phyloP scores from a whole-genome alignment of 2,888 invertebrate species.

The Troilus luridus region DNA sequence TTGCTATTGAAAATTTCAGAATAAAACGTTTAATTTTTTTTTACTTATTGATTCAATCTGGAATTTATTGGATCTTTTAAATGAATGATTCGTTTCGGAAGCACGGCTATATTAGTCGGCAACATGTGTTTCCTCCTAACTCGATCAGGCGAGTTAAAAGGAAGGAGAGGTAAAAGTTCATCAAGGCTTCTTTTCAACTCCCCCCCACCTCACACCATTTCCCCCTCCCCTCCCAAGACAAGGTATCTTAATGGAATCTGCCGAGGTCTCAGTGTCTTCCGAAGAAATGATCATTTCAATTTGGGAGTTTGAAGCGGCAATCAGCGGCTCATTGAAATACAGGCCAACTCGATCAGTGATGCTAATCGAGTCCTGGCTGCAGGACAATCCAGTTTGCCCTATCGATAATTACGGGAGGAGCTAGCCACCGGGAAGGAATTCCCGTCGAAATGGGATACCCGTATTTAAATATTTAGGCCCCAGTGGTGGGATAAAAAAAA shows the following conservation, averaged over 20 bases:
- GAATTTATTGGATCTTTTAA: neutral
- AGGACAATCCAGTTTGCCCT: conserved; percentile 46
- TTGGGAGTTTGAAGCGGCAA: conserved; percentile 51
- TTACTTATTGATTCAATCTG: neutral
- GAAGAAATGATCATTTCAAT: conserved; percentile 51
- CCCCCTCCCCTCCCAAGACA: conserved; percentile 1
- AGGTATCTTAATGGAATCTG: conserved; percentile 34
- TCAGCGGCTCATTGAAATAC: conserved; percentile 54
- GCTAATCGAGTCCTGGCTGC: conserved; percentile 46
- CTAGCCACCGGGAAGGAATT: conserved; percentile 12
- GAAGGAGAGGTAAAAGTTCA: neutral
- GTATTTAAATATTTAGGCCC: neutral
- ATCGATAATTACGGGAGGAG: conserved; percentile 36
- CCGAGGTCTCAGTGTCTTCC: conserved; percentile 5
- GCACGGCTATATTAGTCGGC: neutral
- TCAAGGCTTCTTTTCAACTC: neutral
- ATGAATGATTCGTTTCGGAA: neutral
- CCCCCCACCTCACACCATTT: neutral
- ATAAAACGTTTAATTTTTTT: neutral
- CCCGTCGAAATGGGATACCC: neutral
- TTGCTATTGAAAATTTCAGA: no score
- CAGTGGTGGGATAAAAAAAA: no score
- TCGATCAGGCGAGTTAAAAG: conserved; percentile 30
- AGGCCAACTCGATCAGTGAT: conserved; percentile 55
- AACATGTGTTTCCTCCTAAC: neutral